Percentiles rank a stretch among this genome's conserved stretches.
Conservation (phyloP, 2,113 vertebrate species). For the Ahaetulla prasina region DNA sequence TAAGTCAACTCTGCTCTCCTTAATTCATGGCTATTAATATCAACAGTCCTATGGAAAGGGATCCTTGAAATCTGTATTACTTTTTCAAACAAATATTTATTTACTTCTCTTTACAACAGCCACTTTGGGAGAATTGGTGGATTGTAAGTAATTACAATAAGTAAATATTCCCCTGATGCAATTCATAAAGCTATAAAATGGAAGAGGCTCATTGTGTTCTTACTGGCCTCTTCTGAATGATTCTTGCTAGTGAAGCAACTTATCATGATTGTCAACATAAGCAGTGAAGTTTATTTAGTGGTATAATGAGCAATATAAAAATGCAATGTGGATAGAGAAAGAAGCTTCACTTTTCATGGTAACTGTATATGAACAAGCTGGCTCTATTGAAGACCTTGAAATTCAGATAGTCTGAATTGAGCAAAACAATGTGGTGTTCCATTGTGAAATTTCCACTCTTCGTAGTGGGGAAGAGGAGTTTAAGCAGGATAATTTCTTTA, state of each 20-base stretch:
- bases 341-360: neutral
- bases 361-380: neutral
- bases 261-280: neutral
- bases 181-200: neutral
- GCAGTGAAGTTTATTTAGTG: neutral
- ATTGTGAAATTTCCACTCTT: neutral
- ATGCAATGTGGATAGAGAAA: neutral
- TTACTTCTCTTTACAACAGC: neutral
- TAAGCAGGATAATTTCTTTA: neutral
- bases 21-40: neutral
- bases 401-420: neutral
- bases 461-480: neutral
- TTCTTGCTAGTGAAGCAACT: neutral
- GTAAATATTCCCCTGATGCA: neutral
- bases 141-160: neutral
- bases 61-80: neutral
- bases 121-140: neutral
- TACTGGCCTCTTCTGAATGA: neutral
- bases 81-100: neutral
- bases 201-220: neutral
- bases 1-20: neutral
- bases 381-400: neutral
- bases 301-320: neutral
- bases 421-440: neutral
- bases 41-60: neutral